phyloP scores from a whole-genome alignment of 2,113 vertebrate species.

The Ctenodactylus gundi region DNA sequence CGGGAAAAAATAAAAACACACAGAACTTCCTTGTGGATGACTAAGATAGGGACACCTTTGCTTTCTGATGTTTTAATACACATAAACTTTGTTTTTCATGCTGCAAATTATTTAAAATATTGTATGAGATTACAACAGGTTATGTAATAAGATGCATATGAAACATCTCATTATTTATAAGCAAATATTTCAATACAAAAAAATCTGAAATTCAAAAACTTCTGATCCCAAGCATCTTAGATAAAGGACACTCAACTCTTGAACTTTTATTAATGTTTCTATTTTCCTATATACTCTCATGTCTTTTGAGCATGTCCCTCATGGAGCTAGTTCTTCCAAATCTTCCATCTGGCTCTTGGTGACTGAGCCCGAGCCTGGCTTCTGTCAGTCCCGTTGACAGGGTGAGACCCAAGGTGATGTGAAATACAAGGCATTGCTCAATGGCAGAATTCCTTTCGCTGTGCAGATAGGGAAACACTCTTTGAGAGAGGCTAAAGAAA shows the following conservation, averaged over 20 bases:
- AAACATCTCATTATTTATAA: neutral
- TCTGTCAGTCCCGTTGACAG: neutral
- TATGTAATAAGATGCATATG: neutral
- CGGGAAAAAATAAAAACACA: no score
- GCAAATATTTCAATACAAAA: neutral
- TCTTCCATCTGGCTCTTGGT: neutral
- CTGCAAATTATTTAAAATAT: neutral
- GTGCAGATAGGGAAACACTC: neutral
- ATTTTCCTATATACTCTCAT: neutral
- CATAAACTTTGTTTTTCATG: neutral
- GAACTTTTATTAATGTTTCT: neutral
- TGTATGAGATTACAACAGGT: neutral
- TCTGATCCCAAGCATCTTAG: neutral
- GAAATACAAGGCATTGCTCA: neutral
- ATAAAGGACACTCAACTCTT: neutral
- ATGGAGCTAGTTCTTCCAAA: neutral
- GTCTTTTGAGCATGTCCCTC: neutral
- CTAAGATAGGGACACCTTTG: neutral
- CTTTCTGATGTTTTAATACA: neutral
- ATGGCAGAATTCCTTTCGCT: neutral
- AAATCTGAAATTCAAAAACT: neutral
- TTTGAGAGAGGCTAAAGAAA: neutral
- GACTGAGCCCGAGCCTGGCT: no score
- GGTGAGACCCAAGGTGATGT: no score
- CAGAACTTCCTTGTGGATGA: neutral